Conservation (phyloP, 2,113 vertebrate species). For the Esox niger region DNA sequence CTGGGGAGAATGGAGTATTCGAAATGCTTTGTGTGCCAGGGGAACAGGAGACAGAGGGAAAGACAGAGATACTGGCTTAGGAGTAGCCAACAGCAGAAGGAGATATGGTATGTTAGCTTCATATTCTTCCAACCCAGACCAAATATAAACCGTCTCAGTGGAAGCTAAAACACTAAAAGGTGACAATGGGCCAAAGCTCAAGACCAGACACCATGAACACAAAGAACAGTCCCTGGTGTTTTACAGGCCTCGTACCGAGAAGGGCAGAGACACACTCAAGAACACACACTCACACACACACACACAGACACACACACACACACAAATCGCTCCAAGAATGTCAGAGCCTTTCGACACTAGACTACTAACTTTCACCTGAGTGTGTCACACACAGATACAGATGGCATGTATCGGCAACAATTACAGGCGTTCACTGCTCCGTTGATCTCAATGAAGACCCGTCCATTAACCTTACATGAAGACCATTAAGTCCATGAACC, state of each 20-base stretch:
- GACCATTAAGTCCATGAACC: no score
- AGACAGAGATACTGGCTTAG: background rate
- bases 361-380: background rate
- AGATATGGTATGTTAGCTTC: slow-evolving; percentile 12
- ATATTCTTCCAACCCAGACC: slow-evolving; percentile 25
- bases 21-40: background rate
- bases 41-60: no score
- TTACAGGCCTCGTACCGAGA: slow-evolving; percentile 12
- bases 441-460: slow-evolving; percentile 87
- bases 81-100: background rate
- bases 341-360: background rate
- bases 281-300: no score
- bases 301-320: no score
- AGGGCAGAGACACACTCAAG: slow-evolving; percentile 10
- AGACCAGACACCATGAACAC: slow-evolving; percentile 33
- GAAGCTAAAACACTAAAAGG: slow-evolving; percentile 24
- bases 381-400: background rate
- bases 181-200: slow-evolving; percentile 22
- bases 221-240: slow-evolving; percentile 14
- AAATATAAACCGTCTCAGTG: slow-evolving; percentile 28
- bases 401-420: background rate
- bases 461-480: no score
- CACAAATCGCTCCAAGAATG: background rate
- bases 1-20: background rate
- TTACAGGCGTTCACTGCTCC: background rate